Conservation (phyloP, 2,113 vertebrate species). For the Pseudonaja textilis region DNA sequence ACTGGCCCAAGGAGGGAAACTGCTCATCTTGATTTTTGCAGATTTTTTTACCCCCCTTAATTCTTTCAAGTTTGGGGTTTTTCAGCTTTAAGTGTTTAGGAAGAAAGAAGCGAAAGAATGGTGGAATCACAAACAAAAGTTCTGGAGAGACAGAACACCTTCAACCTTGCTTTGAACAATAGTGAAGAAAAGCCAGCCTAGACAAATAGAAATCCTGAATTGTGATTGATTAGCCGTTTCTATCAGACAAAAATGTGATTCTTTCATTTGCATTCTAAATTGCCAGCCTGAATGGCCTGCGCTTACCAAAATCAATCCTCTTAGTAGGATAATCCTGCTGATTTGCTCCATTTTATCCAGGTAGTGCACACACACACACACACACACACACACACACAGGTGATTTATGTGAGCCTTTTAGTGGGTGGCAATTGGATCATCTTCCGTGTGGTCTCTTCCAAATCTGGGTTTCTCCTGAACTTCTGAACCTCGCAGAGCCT, state of each 20-base stretch:
- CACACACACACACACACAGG: background rate
- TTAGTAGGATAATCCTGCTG: constrained; percentile 38
- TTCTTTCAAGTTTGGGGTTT: background rate
- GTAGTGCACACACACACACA: background rate
- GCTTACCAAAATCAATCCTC: constrained; percentile 34
- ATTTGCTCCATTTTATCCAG: constrained; percentile 39
- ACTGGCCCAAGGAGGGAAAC: background rate
- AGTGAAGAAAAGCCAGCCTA: background rate
- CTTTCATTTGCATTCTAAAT: constrained; percentile 36
- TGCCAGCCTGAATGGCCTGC: constrained; percentile 7
- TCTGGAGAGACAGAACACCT: background rate
- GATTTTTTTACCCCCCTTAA: too few relatives aligned
- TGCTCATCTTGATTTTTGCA: background rate
- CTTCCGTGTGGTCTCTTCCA: background rate
- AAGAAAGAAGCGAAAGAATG: background rate
- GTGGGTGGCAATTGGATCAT: constrained; percentile 6
- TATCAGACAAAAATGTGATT: constrained; percentile 35
- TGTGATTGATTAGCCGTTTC: constrained; percentile 29
- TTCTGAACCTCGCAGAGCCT: background rate
- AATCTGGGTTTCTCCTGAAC: constrained; percentile 17
- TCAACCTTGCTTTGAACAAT: constrained; percentile 4
- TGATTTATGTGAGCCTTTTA: constrained; percentile 19
- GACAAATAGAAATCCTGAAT: constrained; percentile 28
- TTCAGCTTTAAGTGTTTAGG: background rate
- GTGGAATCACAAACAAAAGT: background rate